phyloP scores from a whole-genome alignment of 1,140 invertebrate genomes.

The Hycleus phaleratus region DNA sequence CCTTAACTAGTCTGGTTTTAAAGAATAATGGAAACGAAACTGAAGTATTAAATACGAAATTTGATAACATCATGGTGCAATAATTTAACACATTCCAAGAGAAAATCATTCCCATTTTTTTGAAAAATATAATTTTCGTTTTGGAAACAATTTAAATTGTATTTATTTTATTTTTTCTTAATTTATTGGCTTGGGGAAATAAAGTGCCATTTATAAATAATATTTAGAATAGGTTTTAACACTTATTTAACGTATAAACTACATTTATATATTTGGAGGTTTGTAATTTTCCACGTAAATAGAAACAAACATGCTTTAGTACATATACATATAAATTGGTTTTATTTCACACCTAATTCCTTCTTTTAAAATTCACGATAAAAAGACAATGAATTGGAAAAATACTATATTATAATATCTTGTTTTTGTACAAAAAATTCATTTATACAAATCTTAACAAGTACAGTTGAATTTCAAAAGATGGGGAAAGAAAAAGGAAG shows the following conservation, averaged over 20 bases:
- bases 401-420: too few relatives aligned
- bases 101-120: constrained; percentile 3
- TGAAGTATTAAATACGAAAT: constrained; percentile 2
- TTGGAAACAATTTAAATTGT: background rate
- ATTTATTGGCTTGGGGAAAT: constrained; percentile 8
- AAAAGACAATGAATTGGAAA: too few relatives aligned
- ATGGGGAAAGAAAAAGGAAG: too few relatives aligned
- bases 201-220: constrained; percentile 13
- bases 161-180: background rate
- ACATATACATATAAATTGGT: too few relatives aligned
- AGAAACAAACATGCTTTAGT: too few relatives aligned
- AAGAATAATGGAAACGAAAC: constrained; percentile 2
- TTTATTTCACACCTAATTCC: too few relatives aligned
- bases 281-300: constrained; percentile 4
- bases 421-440: too few relatives aligned
- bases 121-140: constrained; percentile 3
- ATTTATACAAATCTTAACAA: too few relatives aligned
- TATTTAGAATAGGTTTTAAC: constrained; percentile 1
- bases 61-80: background rate
- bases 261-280: constrained; percentile 1
- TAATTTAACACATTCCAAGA: constrained; percentile 2
- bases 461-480: too few relatives aligned
- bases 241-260: constrained; percentile 7
- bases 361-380: too few relatives aligned
- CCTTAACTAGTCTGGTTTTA: constrained; percentile 2